These are phyloP conservation scores for Collichthys lucidus DNA, from an alignment of 2,113 vertebrate species.

Conservation along the genomic window DNA sequence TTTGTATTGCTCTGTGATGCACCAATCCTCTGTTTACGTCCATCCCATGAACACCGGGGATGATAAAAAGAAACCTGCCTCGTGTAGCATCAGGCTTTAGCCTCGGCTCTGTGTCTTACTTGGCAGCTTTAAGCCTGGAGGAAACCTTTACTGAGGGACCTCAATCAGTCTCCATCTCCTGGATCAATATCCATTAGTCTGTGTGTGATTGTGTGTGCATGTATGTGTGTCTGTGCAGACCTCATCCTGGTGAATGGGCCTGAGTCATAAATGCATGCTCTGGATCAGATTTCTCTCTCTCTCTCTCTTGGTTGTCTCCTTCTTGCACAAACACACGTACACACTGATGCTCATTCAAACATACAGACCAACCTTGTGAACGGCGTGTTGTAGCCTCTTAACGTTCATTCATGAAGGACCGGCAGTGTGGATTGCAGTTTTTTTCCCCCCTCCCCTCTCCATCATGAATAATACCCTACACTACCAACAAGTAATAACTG, in stretches of 20 bases:
- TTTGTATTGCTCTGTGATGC: too few species aligned
- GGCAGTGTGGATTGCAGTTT: constrained; percentile 3
- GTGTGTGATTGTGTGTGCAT: constrained; percentile 9
- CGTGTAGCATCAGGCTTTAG: constrained; percentile 50
- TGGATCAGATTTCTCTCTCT: constrained; percentile 73
- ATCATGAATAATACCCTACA: constrained; percentile 16
- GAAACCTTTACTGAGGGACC: constrained; percentile 70
- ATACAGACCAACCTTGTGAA: constrained; percentile 46
- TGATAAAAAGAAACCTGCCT: constrained; percentile 59
- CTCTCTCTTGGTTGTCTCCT: constrained; percentile 33
- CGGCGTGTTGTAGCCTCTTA: constrained; percentile 30
- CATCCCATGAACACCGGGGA: constrained; percentile 23
- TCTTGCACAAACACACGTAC: constrained; percentile 50
- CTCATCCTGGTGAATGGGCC: constrained; percentile 74
- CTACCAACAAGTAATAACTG: constrained; percentile 43
- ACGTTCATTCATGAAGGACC: constrained; percentile 60
- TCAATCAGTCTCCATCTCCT: constrained; percentile 78
- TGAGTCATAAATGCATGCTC: constrained; percentile 75
- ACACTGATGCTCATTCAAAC: constrained; percentile 60
- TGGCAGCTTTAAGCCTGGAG: constrained; percentile 73
- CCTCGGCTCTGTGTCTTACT: constrained; percentile 67
- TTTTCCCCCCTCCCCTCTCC: neutral
- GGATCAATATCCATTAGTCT: constrained; percentile 82
- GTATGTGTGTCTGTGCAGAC: constrained; percentile 30
- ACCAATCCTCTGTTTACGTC: constrained; percentile 1